Evolutionary conservation across 2,888 invertebrate genomes (phyloP), one percentile per base, ranked within the genome.

Genomic region (Meta bourneti): DNA sequence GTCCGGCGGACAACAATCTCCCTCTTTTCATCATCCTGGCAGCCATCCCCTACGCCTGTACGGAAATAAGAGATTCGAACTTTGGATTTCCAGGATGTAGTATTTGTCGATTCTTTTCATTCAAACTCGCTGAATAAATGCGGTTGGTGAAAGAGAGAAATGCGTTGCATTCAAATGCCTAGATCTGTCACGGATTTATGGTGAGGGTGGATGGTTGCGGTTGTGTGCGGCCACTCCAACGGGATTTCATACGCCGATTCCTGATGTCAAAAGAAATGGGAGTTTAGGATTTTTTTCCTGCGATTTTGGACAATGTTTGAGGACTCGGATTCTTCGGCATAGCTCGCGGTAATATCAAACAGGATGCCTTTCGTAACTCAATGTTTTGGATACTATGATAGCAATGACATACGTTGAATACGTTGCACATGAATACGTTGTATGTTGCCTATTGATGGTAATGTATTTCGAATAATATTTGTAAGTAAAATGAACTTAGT

Each of bases 11-110:
- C 48, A 71, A 54, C 79, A 72, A 87, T 87, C 71, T 87, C 79
- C 71, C 51, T 79, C 87, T 71, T 87, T 87, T n/a, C 51, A 80
- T 79, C 87, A 80, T 87, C 79, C 80, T 72, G 16, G n/a, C 87
- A 71, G 69, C 34, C 87, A 70, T 54, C 71, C 20, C n/a, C 34
- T 52, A 20, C 71, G 20, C 52, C 74, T 13, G 51, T 79, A 79
- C 51, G 69, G 79, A 80, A 77, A 87, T 72, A 79, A 87, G 19
- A 72, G 87, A 87, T 87, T 79, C 70, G 72, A 87, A 70, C 20
- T 78, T 87, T 71, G 79, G 52, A 74, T 69, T 52, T 87, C 49
- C 20, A 69, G 48, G 16, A 51, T 34, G 54, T 51, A 51, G 19
- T 78, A 34, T 52, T 78, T 78, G 34, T 71, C 61, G 19, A 78